Percentiles rank a stretch among this genome's conserved stretches.
phyloP scores from a whole-genome alignment of 2,797 vertebrate genomes.

The Cheirogaleus major region DNA sequence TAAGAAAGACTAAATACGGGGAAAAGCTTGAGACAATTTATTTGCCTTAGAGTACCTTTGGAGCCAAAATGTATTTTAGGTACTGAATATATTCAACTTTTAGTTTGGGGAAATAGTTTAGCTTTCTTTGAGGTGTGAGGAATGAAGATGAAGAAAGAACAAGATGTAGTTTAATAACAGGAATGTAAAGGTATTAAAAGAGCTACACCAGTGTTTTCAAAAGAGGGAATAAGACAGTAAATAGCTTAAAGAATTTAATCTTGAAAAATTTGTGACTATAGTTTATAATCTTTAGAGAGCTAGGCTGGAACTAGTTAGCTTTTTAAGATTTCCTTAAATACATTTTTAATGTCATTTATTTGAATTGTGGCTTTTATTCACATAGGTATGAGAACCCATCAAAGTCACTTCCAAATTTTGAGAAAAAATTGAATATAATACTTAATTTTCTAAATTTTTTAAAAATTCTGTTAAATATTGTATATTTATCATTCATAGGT shows the following conservation, averaged over 20 bases:
- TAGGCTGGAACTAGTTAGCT: constrained; percentile 25
- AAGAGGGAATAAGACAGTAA: constrained; percentile 9
- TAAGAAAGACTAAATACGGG: not conserved
- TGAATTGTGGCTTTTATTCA: constrained; percentile 33
- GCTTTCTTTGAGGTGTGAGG: not conserved
- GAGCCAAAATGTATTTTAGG: constrained; percentile 46
- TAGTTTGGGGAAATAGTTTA: constrained; percentile 22
- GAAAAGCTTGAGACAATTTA: constrained; percentile 5
- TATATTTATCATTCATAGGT: not conserved
- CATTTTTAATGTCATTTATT: not conserved
- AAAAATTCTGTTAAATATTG: constrained; percentile 24
- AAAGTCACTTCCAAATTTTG: constrained; percentile 40
- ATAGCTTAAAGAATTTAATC: constrained; percentile 12
- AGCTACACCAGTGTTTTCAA: not conserved
- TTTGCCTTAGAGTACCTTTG: constrained; percentile 36
- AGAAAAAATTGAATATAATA: constrained; percentile 13
- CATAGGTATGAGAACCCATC: not conserved
- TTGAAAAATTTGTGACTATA: constrained; percentile 26
- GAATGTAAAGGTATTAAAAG: constrained; percentile 44
- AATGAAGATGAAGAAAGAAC: constrained; percentile 33
- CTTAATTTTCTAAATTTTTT: constrained; percentile 20
- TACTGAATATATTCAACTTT: constrained; percentile 30
- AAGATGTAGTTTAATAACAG: constrained; percentile 14
- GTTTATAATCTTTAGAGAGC: not conserved
- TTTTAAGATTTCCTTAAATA: constrained; percentile 53